phyloP scores from a whole-genome alignment of 2,888 invertebrate species.

The Lypha dubia region DNA sequence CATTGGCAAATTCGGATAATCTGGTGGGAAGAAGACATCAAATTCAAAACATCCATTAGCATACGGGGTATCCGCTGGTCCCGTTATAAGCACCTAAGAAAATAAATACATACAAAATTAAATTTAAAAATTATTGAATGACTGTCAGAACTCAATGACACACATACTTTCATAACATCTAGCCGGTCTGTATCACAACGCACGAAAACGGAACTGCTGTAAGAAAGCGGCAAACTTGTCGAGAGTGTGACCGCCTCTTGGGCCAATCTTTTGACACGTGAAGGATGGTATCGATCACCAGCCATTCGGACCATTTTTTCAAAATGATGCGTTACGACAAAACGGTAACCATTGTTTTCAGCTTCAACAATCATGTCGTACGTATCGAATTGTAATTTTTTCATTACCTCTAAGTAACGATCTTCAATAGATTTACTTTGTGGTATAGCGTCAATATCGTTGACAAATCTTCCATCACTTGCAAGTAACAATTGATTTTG shows the following conservation, averaged over 20 bases:
- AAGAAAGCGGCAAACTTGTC: conserved; percentile 95
- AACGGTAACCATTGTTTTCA: conserved; percentile 89
- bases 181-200: conserved; percentile 96
- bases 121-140: background rate
- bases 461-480: conserved; percentile 59
- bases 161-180: conserved; percentile 94
- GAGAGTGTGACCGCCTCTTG: conserved; percentile 97
- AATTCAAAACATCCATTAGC: conserved; percentile 96
- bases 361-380: conserved; percentile 95
- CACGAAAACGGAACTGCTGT: conserved; percentile 97
- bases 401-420: conserved; percentile 94
- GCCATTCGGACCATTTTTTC: conserved; percentile 93
- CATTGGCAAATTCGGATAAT: conserved; percentile 93
- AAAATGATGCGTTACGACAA: conserved; percentile 95
- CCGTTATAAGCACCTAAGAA: conserved; percentile 92
- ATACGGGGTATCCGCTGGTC: conserved; percentile 95
- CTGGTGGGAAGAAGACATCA: conserved; percentile 95
- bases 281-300: conserved; percentile 93
- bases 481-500: conserved; percentile 73
- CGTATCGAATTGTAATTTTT: conserved; percentile 94
- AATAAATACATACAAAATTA: background rate
- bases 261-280: conserved; percentile 94
- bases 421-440: conserved; percentile 87
- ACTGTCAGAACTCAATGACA: background rate
- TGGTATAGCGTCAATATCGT: conserved; percentile 84